Evolutionary conservation across 2,797 vertebrate species (phyloP), one percentile per base, ranked within the genome.

Genomic region (Tenualosa ilisha): DNA sequence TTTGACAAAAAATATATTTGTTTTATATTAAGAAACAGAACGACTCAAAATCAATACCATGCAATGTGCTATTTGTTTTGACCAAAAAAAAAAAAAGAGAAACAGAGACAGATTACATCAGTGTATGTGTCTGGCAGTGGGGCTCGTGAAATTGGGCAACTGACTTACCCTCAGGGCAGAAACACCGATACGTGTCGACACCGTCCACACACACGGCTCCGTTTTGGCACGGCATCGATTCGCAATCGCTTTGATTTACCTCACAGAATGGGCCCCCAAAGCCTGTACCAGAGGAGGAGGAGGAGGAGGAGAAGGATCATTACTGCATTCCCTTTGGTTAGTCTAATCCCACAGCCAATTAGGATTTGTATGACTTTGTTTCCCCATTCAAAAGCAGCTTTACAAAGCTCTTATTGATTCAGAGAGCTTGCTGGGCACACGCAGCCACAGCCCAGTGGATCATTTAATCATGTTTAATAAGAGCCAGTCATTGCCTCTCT

Each of bases 401-500:
- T 92, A 93, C 90, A 92, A 90, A 92, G 93, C 90, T 86, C 6
- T 87, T 92, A 94, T 94, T 93, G 94, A 95, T 94, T 94, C 87
- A 92, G 89, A 93, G 91, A 89, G 90, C 91, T 94, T 85, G 65
- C 88, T 86, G 85, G 91, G 90, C 89, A 88, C 89, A 90, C 88
- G 86, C 87, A 88, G 92, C 92, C 92, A 92, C 91, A 92, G 93
- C 91, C 93, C 92, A 94, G 89, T 93, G 92, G 92, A 93, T 94
- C 92, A 92, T 94, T 96, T 95, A 94, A 94, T 95, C 92, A 93
- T 93, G 91, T 93, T 94, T 95, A 94, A 95, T 94, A 93, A 93
- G 92, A 91, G 89, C 85, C 89, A 92, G 91, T 92, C 90, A 91
- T 94, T 93, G 93, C 87, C 87, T 86, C 87, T 90, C 91, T 93